phyloP scores from a whole-genome alignment of 1,140 invertebrate genomes.

The Argopecten irradians region DNA sequence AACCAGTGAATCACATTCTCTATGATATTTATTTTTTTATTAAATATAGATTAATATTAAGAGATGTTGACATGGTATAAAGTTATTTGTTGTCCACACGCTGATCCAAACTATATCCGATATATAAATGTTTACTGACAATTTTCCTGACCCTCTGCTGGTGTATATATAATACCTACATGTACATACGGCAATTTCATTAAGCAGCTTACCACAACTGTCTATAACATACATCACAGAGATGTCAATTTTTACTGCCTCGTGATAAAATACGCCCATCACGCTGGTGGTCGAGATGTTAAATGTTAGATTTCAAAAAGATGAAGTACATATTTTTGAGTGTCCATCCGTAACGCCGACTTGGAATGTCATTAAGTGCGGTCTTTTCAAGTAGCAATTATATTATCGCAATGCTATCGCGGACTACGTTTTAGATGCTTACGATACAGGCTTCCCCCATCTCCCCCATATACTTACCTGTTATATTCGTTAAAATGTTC shows the following conservation, averaged over 20 bases:
- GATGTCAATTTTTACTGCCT: not conserved
- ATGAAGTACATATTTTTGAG: not conserved
- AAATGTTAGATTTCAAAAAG: not conserved
- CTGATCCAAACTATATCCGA: not conserved
- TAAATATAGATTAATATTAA: too few relatives aligned
- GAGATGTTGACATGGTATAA: too few relatives aligned
- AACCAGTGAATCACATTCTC: too few relatives aligned
- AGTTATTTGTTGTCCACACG: not conserved
- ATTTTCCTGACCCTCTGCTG: not conserved
- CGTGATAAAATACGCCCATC: not conserved
- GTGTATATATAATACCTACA: not conserved
- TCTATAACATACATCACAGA: not conserved
- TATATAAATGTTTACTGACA: not conserved
- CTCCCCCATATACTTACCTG: not conserved
- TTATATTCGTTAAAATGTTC: not conserved
- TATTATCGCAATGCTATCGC: not conserved
- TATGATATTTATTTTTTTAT: too few relatives aligned
- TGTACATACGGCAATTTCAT: not conserved
- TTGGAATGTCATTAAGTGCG: not conserved
- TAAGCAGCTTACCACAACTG: not conserved
- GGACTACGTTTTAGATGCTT: not conserved
- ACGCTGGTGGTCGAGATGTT: not conserved
- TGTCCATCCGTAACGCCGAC: not conserved
- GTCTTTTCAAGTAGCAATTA: not conserved
- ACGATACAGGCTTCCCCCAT: too few relatives aligned